These are phyloP conservation scores for roundworm (Caenorhabditis elegans) DNA, from an alignment of 1,140 invertebrate genomes.

Conservation along the genomic window DNA sequence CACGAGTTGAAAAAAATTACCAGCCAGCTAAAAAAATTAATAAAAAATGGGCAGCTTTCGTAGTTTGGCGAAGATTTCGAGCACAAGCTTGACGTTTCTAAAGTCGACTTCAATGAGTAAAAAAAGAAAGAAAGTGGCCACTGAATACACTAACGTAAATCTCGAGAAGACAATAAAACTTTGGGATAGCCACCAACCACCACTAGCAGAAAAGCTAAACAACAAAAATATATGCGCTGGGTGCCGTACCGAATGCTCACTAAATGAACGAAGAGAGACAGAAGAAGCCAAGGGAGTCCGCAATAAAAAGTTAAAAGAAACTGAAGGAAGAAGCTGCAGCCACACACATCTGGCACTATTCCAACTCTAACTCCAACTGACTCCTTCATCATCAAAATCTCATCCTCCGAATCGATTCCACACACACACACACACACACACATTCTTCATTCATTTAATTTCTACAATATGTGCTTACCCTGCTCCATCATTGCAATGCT, in stretches of 20 bases:
- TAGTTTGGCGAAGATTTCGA: no score
- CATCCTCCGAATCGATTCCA: background rate
- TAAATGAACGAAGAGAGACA: conserved; percentile 33
- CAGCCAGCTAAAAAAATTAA: no score
- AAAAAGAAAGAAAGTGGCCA: no score
- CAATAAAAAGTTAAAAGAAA: conserved; percentile 31
- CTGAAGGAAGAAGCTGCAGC: background rate
- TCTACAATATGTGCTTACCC: conserved; percentile 68
- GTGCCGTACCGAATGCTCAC: background rate
- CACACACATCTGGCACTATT: conserved; percentile 2
- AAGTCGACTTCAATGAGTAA: no score
- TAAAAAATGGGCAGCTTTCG: no score
- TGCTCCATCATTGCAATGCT: conserved; percentile 86
- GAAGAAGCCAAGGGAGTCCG: no score
- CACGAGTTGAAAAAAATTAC: no score
- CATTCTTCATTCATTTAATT: background rate
- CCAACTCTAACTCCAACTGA: background rate
- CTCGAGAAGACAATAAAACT: background rate
- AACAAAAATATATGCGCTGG: conserved; percentile 13
- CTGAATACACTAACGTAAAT: background rate
- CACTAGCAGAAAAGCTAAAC: no score
- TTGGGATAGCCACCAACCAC: no score
- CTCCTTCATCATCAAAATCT: background rate
- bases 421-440: no score
- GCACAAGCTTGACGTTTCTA: no score